Base-by-base conservation (phyloP, 2,888 invertebrate genomes). In the Aproaerema taeniolella region DNA sequence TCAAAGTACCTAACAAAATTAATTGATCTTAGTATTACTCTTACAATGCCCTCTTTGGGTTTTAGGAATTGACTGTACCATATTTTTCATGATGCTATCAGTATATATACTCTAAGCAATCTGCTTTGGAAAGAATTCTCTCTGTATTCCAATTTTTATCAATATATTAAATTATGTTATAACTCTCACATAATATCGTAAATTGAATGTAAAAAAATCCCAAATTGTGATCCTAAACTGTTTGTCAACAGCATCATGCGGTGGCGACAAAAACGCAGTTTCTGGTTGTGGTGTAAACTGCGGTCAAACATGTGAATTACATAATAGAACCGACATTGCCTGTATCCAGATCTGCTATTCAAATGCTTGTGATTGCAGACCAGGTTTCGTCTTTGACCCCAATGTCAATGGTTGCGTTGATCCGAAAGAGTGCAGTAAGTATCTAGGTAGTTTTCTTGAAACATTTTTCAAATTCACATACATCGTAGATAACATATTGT, bases 281-380 rank as follows among this genome's bases (percentile, higher is more conserved):
- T 13, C 51, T n/a, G 57, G 60, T 10, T 61, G 61, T 43, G 52
- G 55, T 2, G 15, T 39, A 1, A 46, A 57, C 38, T 62, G 62
- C n/a, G 46, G 40, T 1, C 45, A 26, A 15, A 46, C 29, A 4
- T 59, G 58, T 1, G 30, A 52, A 9, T 45, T 48, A 14, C 45
- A 47, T 1, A 45, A 40, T n/a, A 25, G 2, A 30, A 1, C 34
- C 37, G 2, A 7, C 25, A 2, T 4, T 5, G 14, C 5, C 1
- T 58, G 58, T 14, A 1, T 13, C 0, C 3, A 12, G 4, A 4
- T 42, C 2, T 58, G 53, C 30, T 1, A 41, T 1, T 0, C 24
- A 1, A 49, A 55, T 15, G 42, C 31, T 1, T 55, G 52, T 16
- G 45, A 46, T 1, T 56, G 53, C 26, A 49, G 39, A 37, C 12